Conservation (phyloP, 2,888 invertebrate genomes). For the Flexamia atlantica region DNA sequence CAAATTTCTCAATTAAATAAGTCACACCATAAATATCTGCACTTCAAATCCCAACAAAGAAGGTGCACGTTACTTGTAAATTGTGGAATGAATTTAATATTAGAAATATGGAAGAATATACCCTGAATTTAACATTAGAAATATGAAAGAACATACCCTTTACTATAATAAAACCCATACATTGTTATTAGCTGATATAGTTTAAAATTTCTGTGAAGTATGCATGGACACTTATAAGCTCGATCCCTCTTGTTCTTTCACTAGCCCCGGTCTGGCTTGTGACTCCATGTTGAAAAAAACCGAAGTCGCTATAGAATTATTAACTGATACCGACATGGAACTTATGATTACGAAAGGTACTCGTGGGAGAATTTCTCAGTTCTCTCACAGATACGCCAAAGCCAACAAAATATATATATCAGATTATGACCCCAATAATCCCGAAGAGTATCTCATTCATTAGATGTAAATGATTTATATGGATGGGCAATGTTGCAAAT, state of each 20-base stretch:
- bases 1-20: too few relatives aligned
- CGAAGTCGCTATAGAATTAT: not conserved
- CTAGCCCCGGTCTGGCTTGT: not conserved
- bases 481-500: slow-evolving; percentile 10
- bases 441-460: not conserved
- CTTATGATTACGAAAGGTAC: not conserved
- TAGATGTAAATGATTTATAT: not conserved
- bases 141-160: not conserved
- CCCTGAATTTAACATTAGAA: not conserved
- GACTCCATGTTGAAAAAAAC: not conserved
- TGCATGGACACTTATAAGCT: not conserved
- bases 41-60: too few relatives aligned
- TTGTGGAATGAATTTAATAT: too few relatives aligned
- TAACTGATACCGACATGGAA: not conserved
- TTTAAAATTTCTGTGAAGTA: not conserved
- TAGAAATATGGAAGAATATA: too few relatives aligned
- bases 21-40: too few relatives aligned
- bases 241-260: not conserved
- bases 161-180: not conserved
- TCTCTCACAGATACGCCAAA: not conserved
- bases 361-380: not conserved
- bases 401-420: not conserved
- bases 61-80: too few relatives aligned
- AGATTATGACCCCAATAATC: not conserved
- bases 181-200: not conserved